Percentiles rank a stretch among this genome's conserved stretches.
Conservation (phyloP, 1,140 invertebrate species). For the Metaphire vulgaris region DNA sequence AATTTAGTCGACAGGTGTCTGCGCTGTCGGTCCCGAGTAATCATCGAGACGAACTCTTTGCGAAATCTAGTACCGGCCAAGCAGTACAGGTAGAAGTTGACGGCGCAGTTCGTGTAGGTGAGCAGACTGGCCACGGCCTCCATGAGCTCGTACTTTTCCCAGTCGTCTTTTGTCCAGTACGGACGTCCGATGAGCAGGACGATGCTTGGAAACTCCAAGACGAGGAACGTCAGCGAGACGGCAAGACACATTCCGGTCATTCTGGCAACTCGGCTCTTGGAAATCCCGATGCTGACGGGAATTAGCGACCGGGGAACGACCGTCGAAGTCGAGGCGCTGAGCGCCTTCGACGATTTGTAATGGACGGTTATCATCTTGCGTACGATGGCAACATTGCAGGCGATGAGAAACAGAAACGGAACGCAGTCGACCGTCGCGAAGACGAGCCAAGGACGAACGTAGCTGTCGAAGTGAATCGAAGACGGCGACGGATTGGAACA, state of each 20-base stretch:
- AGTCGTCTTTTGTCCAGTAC: constrained; percentile 11
- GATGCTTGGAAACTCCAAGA: constrained; percentile 28
- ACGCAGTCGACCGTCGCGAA: background rate
- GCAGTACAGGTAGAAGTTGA: background rate
- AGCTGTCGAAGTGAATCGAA: background rate
- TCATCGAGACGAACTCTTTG: background rate
- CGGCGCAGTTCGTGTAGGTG: background rate
- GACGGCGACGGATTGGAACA: background rate
- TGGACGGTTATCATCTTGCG: background rate
- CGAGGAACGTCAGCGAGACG: constrained; percentile 27
- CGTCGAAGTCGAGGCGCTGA: background rate
- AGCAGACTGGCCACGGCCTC: background rate
- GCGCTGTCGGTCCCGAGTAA: background rate
- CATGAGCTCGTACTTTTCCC: background rate
- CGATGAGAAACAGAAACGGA: background rate
- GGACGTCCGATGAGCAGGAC: constrained; percentile 30
- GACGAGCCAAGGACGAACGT: background rate
- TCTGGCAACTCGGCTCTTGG: background rate
- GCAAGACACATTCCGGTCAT: constrained; percentile 24
- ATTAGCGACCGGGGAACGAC: no score
- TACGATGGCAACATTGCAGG: background rate
- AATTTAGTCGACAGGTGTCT: background rate
- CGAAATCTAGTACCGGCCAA: background rate
- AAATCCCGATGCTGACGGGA: no score
- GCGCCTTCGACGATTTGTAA: background rate